Base-by-base conservation (phyloP, 1,140 invertebrate genomes). In the Nomia melanderi region DNA sequence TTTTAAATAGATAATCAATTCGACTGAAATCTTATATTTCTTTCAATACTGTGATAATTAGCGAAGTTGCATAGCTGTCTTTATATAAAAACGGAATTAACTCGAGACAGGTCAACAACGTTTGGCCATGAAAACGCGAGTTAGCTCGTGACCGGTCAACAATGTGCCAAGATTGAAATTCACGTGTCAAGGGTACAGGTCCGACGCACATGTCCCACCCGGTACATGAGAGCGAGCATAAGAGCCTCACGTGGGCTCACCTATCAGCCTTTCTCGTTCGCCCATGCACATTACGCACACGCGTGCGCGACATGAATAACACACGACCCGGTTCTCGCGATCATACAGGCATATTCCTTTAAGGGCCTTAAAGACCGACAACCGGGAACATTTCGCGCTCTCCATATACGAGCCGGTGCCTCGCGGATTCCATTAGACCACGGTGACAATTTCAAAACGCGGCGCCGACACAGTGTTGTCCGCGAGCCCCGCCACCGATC, bases 261-360 rank as follows among this genome's bases (percentile, higher is more conserved):
- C 82, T 84, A 83, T 79, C 82, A 72, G 66, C 70, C 70, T 84
- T 73, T 80, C 82, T 84, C 77, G 73, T 83, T 77, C 82, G 82
- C 81, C 82, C 82, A 83, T 84, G 72, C 81, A 77, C 69, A 64
- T 84, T 83, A 83, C 77, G 73, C 82, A 80, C 81, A 83, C 81
- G 69, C 72, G 66, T 79, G 36, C 47, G 66, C 60, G 60, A 75
- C 76, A 69, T 57, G 82, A 83, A 83, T 83, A 83, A 83, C 78
- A 64, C 81, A 54, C 36, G 74, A 81, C 73, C 73, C 62, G 73
- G 41, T 75, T 63, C 41, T 44, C 63, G 63, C 36, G 66, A 78
- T 75, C 79, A 69, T 78, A 81, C 56, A 69, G 31, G 50, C 75
- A 44, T 73, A 66, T 65, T 83, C 81, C 76, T 84, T 83, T 79